Evolutionary conservation across 2,888 invertebrate species (phyloP), one percentile per base, ranked within the genome.

Genomic region (Erebia epiphron): DNA sequence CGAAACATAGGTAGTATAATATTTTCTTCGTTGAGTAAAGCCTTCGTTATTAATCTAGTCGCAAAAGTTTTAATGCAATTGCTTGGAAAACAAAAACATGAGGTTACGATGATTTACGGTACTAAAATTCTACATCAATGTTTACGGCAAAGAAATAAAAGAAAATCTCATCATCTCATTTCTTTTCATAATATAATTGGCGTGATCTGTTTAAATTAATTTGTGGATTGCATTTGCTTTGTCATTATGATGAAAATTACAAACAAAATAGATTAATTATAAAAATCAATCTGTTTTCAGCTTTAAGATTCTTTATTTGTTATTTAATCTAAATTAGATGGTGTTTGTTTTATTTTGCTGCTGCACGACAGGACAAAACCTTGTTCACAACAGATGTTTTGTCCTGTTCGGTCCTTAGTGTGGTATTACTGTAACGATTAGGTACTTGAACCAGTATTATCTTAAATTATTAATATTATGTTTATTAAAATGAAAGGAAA

Each of bases 41-140:
- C n/a, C n/a, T n/a, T n/a, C n/a, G n/a, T n/a, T 21, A 26, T n/a
- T 62, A 62, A 64, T 8, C 11, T 64, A 52, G 54, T 54, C 10
- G 16, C 50, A 64, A 64, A 64, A 54, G 52, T 64, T 64, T 64
- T 54, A 64, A 64, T 54, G 41, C 64, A 64, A 54, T 64, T 64
- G 52, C 52, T 52, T 16, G 52, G 4, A 50, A 64, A 64, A 64
- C 52, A 64, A 54, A 54, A 64, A 64, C 18, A 64, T 62, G 21
- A 62, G 64, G n/a, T 52, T 52, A 64, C 16, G 26, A 9, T 10
- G 63, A 50, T 50, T 63, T 26, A 49, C 41, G 35, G 49, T n/a
- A n/a, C n/a, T n/a, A n/a, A n/a, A n/a, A n/a, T n/a, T n/a, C n/a
- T n/a, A n/a, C n/a, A n/a, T n/a, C n/a, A n/a, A n/a, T n/a, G 63